Percentiles rank a stretch among this genome's conserved stretches.
Evolutionary conservation across 1,140 invertebrate genomes (phyloP).

Genomic region (Trialeurodes vaporariorum): DNA sequence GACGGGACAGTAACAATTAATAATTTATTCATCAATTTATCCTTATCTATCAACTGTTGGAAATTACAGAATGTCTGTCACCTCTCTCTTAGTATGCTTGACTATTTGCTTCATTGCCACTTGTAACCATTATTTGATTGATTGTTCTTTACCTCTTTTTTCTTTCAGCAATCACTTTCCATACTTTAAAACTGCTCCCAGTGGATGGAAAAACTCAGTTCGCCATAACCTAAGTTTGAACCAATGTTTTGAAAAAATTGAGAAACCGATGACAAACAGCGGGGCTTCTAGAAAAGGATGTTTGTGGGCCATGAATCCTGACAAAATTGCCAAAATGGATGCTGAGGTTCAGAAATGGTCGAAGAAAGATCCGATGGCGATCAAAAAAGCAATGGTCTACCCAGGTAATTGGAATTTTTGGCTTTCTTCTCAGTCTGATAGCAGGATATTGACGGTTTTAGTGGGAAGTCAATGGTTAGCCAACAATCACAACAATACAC

Average conservation of each 20-base stretch:
- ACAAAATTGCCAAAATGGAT: slow-evolving; percentile 90
- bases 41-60: too few relatives aligned
- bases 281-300: slow-evolving; percentile 76
- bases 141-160: too few relatives aligned
- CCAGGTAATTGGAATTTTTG: slow-evolving; percentile 58
- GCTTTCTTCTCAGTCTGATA: too few relatives aligned
- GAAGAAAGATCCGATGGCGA: slow-evolving; percentile 76
- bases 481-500: too few relatives aligned
- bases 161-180: slow-evolving; percentile 86
- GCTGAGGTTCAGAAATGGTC: slow-evolving; percentile 96
- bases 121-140: too few relatives aligned
- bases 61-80: too few relatives aligned
- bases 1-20: too few relatives aligned
- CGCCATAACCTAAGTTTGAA: slow-evolving; percentile 91
- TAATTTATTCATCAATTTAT: too few relatives aligned
- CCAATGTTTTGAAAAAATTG: slow-evolving; percentile 96
- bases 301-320: slow-evolving; percentile 92
- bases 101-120: too few relatives aligned
- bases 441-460: too few relatives aligned
- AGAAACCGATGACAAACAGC: slow-evolving; percentile 68
- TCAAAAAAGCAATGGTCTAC: slow-evolving; percentile 79
- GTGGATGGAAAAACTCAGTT: slow-evolving; percentile 96
- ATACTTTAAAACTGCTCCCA: slow-evolving; percentile 93
- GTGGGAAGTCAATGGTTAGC: too few relatives aligned
- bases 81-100: too few relatives aligned